These are phyloP conservation scores for Ommatoiulus sabulosus DNA, from an alignment of 2,888 invertebrate species.

Conservation along the genomic window DNA sequence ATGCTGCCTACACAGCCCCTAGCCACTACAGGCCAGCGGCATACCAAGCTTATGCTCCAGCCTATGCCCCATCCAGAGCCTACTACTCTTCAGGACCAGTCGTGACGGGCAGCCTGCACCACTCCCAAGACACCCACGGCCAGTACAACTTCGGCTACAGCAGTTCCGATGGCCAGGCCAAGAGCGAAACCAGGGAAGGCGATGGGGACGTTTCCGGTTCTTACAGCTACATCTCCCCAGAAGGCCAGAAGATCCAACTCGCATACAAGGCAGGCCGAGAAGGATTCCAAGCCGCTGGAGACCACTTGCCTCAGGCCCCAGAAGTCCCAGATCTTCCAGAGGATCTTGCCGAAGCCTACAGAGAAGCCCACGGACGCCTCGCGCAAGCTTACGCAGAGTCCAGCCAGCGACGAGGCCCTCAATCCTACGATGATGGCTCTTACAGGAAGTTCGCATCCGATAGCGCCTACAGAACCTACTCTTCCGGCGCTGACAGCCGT, in stretches of 20 bases:
- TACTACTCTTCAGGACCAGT: constrained; percentile 37
- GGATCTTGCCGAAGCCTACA: constrained; percentile 49
- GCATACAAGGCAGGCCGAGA: constrained; percentile 73
- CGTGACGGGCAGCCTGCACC: constrained; percentile 53
- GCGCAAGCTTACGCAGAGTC: constrained; percentile 51
- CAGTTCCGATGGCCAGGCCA: constrained; percentile 77
- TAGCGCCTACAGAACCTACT: constrained; percentile 30
- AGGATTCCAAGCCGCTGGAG: constrained; percentile 84
- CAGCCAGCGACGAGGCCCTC: background rate
- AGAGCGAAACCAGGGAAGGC: constrained; percentile 77
- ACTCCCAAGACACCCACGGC: constrained; percentile 72
- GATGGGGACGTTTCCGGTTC: constrained; percentile 78
- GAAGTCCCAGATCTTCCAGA: constrained; percentile 49
- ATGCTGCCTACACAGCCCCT: background rate
- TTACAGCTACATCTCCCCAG: constrained; percentile 76
- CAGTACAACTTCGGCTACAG: constrained; percentile 80
- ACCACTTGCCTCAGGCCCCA: constrained; percentile 54
- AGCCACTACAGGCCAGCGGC: background rate
- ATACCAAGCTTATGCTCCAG: constrained; percentile 39
- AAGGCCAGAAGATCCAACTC: constrained; percentile 75
- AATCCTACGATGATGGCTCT: background rate
- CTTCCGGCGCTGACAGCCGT: background rate
- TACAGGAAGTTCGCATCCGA: background rate
- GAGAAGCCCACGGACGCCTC: constrained; percentile 52
- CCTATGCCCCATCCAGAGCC: constrained; percentile 49